Evolutionary conservation across 2,113 vertebrate species (phyloP).

Genomic region (Canis aureus): DNA sequence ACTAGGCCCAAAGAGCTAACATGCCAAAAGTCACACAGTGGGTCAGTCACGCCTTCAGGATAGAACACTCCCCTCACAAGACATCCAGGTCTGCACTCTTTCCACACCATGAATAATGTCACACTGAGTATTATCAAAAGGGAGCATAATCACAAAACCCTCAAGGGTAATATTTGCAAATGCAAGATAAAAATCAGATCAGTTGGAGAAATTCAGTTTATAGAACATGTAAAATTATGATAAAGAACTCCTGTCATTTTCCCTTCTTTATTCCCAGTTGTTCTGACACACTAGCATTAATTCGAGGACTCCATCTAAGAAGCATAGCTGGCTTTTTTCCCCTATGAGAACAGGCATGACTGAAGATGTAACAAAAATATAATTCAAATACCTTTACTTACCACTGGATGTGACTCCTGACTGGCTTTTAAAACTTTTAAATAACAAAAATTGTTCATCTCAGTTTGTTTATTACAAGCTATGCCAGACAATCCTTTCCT

Average conservation of each 20-base stretch:
- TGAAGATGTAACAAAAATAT: background rate
- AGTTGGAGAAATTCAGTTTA: background rate
- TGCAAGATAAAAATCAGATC: background rate
- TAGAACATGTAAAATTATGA: background rate
- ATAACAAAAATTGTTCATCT: slow-evolving; percentile 24
- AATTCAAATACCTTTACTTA: background rate
- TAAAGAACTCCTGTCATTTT: background rate
- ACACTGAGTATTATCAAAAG: background rate
- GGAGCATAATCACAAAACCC: background rate
- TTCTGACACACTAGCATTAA: background rate
- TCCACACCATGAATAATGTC: background rate
- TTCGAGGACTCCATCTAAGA: background rate
- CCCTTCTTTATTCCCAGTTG: background rate
- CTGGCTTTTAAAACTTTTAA: slow-evolving; percentile 7
- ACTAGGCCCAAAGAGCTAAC: background rate
- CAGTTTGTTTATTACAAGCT: background rate
- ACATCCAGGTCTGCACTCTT: background rate
- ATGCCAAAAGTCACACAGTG: background rate
- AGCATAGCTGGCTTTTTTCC: background rate
- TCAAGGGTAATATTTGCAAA: background rate
- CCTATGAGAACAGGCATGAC: background rate
- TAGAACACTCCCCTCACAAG: background rate
- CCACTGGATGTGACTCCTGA: background rate
- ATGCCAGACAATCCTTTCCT: background rate
- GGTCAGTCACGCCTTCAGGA: background rate